A percentile compares a stretch with the other conserved stretches of the same genome.
Evolutionary conservation across 2,797 vertebrate species (phyloP).

Genomic region (Oceanodroma leucorhoa): DNA sequence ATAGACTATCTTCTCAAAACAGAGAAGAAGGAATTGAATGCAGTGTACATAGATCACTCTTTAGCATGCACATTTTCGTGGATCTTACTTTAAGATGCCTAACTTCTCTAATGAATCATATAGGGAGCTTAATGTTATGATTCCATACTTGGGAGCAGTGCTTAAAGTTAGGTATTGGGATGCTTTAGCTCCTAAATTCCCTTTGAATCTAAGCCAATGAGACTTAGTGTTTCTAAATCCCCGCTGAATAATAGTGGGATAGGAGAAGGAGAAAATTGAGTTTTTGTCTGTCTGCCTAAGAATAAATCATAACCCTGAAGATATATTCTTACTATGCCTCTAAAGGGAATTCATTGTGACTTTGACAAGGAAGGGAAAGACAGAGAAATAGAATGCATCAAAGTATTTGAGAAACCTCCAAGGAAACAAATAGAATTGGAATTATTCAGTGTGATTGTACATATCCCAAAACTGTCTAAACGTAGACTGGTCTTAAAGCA

Average conservation of each 20-base stretch:
- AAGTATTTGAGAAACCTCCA: conserved; percentile 26
- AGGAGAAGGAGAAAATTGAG: neutral
- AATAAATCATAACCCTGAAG: conserved; percentile 32
- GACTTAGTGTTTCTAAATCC: neutral
- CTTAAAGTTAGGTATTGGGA: neutral
- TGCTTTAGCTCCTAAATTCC: neutral
- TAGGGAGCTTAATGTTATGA: neutral
- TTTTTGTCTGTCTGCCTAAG: neutral
- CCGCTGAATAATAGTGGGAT: neutral
- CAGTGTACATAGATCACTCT: neutral
- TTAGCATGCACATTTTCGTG: neutral
- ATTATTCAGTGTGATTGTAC: neutral
- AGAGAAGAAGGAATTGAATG: neutral
- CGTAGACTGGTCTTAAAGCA: neutral
- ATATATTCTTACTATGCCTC: conserved; percentile 26
- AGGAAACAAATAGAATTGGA: conserved; percentile 20
- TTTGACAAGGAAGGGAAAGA: conserved; percentile 25
- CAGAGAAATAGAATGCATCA: neutral
- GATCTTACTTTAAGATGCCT: neutral
- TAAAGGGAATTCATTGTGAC: neutral
- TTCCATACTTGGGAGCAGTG: neutral
- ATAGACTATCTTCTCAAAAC: neutral
- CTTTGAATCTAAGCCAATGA: conserved; percentile 25
- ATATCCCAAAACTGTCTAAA: neutral
- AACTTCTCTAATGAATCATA: neutral